Conservation (phyloP, 2,113 vertebrate species). For the Xiphophorus maculatus region DNA sequence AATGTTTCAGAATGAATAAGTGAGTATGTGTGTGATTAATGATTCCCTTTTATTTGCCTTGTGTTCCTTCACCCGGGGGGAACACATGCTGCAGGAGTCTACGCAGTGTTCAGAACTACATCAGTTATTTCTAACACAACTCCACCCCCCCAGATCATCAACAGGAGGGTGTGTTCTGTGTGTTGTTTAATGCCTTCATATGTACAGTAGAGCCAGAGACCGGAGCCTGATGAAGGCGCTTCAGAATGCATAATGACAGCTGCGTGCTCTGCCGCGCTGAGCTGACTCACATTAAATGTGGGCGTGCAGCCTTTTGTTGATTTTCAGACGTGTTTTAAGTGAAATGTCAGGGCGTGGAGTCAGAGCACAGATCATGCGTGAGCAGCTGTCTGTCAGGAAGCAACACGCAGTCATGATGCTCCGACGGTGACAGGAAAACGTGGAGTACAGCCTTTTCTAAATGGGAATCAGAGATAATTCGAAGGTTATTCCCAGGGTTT, state of each 20-base stretch:
- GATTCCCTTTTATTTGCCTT: slow-evolving; percentile 69
- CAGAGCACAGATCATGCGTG: slow-evolving; percentile 41
- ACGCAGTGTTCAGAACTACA: slow-evolving; percentile 23
- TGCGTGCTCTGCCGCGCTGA: neutral
- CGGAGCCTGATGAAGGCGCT: slow-evolving; percentile 13
- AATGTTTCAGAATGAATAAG: neutral
- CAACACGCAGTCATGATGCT: neutral
- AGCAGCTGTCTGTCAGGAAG: slow-evolving; percentile 40
- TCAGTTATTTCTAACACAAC: slow-evolving; percentile 49
- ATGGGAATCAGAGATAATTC: neutral
- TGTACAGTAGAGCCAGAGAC: slow-evolving; percentile 14
- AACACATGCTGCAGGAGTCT: slow-evolving; percentile 10
- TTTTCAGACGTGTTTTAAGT: slow-evolving; percentile 17
- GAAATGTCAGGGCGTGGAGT: slow-evolving; percentile 43
- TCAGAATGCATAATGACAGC: slow-evolving; percentile 35
- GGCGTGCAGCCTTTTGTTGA: slow-evolving; percentile 45
- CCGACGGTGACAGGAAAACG: neutral
- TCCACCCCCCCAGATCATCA: slow-evolving; percentile 6
- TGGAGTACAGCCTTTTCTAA: neutral
- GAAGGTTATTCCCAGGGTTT: neutral
- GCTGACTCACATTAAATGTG: slow-evolving; percentile 32
- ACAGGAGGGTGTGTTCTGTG: slow-evolving; percentile 15
- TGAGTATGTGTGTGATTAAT: slow-evolving; percentile 42
- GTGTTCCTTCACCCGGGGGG: slow-evolving; percentile 16
- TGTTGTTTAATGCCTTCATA: slow-evolving; percentile 7